These are phyloP conservation scores for Callipepla squamata DNA, from an alignment of 2,113 vertebrate species.

Conservation along the genomic window DNA sequence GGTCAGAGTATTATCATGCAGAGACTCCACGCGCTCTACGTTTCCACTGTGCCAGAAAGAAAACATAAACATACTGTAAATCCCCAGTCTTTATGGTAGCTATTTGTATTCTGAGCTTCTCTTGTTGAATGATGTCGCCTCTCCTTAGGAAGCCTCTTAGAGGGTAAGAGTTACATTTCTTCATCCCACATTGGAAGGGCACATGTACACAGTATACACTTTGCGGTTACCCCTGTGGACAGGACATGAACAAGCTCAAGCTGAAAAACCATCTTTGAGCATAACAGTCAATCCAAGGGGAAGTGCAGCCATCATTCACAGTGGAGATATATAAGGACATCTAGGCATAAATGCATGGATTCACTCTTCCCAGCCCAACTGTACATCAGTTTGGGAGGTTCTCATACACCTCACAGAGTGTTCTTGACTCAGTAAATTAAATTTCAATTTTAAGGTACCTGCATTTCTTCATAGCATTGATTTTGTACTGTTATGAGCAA, in stretches of 20 bases:
- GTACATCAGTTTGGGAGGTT: accelerated
- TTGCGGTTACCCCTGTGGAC: not conserved
- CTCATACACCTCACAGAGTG: not conserved
- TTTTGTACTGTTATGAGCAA: not conserved
- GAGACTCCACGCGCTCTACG: conserved; percentile 81
- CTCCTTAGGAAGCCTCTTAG: not conserved
- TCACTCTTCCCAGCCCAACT: not conserved
- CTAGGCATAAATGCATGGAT: not conserved
- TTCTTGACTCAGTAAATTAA: not conserved
- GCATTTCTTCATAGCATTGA: not conserved
- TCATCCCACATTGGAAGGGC: not conserved
- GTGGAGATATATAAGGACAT: not conserved
- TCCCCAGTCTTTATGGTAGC: not conserved
- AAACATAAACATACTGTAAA: conserved; percentile 5
- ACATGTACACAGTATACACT: not conserved
- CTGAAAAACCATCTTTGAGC: not conserved
- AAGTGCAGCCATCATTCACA: not conserved
- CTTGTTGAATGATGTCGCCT: not conserved
- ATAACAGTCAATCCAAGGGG: not conserved
- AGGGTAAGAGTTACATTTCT: not conserved
- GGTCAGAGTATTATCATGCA: conserved; percentile 89
- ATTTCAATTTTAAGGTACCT: not conserved
- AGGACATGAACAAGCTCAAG: not conserved
- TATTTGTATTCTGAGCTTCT: not conserved
- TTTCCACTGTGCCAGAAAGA: conserved; percentile 83